phyloP scores from a whole-genome alignment of 2,113 vertebrate species.

The Athene noctua region DNA sequence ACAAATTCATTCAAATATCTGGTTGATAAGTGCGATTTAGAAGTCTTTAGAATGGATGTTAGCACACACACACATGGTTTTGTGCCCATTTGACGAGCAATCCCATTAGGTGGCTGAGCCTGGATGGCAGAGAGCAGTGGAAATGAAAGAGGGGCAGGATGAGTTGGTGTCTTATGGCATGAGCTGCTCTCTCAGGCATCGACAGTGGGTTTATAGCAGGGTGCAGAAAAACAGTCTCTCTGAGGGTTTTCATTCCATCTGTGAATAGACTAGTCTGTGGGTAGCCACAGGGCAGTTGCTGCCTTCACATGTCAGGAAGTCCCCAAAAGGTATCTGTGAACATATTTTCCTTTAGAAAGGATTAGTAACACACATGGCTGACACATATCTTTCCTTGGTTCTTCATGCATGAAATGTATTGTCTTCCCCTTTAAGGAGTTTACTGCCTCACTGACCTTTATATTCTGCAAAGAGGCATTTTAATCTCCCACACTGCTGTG shows the following conservation, averaged over 20 bases:
- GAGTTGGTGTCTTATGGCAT: not conserved
- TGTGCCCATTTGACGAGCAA: rapidly evolving
- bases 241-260: not conserved
- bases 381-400: not conserved
- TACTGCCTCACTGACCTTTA: slow-evolving; percentile 76
- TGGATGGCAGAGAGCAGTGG: not conserved
- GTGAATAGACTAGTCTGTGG: not conserved
- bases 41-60: not conserved
- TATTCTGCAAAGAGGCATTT: slow-evolving; percentile 67
- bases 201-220: not conserved
- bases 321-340: not conserved
- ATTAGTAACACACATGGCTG: not conserved
- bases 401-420: slow-evolving; percentile 50
- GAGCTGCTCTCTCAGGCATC: not conserved
- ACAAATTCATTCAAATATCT: not conserved
- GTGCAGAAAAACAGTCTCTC: not conserved
- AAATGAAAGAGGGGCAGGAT: not conserved
- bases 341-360: not conserved
- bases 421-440: slow-evolving; percentile 67
- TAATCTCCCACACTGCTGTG: slow-evolving; percentile 58
- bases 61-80: rapidly evolving
- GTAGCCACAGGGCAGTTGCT: not conserved
- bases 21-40: not conserved
- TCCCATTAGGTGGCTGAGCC: not conserved
- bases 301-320: not conserved